Percentiles rank a stretch among this genome's conserved stretches.
Evolutionary conservation across 2,113 vertebrate species (phyloP).

Genomic region (Pavo muticus): DNA sequence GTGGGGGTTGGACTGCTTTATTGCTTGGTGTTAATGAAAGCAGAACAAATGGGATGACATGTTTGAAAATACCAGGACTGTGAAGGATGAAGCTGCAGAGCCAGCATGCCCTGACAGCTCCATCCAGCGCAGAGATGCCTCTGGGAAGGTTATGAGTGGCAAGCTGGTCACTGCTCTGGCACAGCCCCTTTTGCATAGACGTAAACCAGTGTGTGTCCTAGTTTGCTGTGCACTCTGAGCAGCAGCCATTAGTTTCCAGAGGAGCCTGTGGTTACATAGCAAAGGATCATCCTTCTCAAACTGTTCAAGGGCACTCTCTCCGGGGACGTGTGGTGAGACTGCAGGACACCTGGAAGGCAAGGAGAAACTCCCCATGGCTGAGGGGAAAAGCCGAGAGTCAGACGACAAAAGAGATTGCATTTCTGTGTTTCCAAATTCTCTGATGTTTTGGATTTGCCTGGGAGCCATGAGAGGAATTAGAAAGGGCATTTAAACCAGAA

Average conservation of each 20-base stretch:
- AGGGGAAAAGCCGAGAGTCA: neutral
- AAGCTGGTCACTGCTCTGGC: conserved; percentile 60
- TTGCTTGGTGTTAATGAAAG: conserved; percentile 48
- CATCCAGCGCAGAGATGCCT: conserved; percentile 68
- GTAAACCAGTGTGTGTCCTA: conserved; percentile 55
- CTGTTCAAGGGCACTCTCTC: neutral
- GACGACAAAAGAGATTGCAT: neutral
- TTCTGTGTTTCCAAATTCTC: conserved; percentile 39
- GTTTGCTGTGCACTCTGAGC: conserved; percentile 33
- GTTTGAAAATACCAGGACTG: conserved; percentile 65
- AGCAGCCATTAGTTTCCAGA: conserved; percentile 30
- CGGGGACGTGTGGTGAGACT: conserved; percentile 1
- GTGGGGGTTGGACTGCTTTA: neutral
- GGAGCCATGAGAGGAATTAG: conserved; percentile 46
- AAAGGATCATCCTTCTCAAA: conserved; percentile 35
- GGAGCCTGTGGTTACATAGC: conserved; percentile 38
- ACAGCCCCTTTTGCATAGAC: conserved; percentile 60
- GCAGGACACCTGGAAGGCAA: conserved; percentile 55
- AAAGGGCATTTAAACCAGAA: conserved; percentile 55
- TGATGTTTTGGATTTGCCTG: conserved; percentile 61
- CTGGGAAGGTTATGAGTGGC: conserved; percentile 65
- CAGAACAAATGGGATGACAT: conserved; percentile 74
- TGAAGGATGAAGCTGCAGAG: conserved; percentile 42
- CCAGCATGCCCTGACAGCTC: neutral
- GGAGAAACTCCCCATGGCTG: neutral